Evolutionary conservation across 2,888 invertebrate species (phyloP), one percentile per base, ranked within the genome.

Genomic region (Clepsis dumicolana): DNA sequence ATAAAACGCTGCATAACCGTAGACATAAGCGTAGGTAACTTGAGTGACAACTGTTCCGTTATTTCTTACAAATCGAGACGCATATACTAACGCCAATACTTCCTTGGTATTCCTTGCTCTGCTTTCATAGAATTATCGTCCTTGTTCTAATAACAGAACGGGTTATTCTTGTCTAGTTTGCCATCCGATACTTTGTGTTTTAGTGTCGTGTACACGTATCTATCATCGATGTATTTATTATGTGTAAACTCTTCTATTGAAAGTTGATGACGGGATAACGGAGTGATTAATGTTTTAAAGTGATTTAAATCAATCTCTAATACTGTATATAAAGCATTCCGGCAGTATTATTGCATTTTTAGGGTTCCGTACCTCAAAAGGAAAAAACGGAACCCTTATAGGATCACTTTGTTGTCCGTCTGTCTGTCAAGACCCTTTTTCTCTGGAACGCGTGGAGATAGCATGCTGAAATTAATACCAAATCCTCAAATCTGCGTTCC

Each of bases 11-110:
- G n/a, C 38, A 35, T 64, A 78, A 78, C 74, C 78, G 78, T 71
- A 78, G 78, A 82, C 81, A 81, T 80, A 52, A 57, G 57, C 59
- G 59, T 53, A 64, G 59, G 67, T 21, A 44, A 60, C 64, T 70
- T 77, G 79, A 78, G 81, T 77, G 71, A 64, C 72, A 80, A 86
- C 85, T 83, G 84, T 90, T 84, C 91, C 91, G 91, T 91, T 91
- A 91, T 86, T 88, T 87, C 86, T 86, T 82, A 88, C 86, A 84
- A 89, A 87, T 86, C 85, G 80, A 76, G 79, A 78, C 81, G 85
- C 87, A 87, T 88, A 87, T 88, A 87, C 85, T 86, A 86, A 87
- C 80, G 79, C 77, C 73, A 70, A 72, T 72, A 57, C 50, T 74
- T 72, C 73, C 70, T 73, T 77, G 53, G 29, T 32, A 74, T 75